Evolutionary conservation across 2,888 invertebrate species (phyloP), one percentile per base, ranked within the genome.

Genomic region (Lasioglossum pauxillum): DNA sequence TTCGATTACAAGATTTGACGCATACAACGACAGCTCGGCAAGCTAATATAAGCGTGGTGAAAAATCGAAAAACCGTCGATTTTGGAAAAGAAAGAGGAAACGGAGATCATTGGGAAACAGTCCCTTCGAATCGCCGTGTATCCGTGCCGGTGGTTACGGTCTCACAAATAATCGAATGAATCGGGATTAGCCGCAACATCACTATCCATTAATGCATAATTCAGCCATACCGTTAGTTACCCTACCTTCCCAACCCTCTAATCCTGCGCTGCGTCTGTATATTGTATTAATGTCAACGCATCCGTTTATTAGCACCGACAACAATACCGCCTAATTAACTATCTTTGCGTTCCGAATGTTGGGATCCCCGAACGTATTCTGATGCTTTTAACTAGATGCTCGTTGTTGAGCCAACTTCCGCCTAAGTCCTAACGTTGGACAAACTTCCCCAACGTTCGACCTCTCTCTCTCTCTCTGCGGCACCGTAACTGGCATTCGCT

Each of bases 201-300:
- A 91, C 92, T 92, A 92, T 92, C 93, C 92, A 93, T 94, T 94
- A 94, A 93, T 89, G 92, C 91, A 93, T 93, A 93, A 94, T 93
- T 91, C 91, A 89, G 84, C 82, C 87, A 44, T 85, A 78, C 86
- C 90, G 91, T 92, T 92, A 92, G 89, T 91, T 89, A 90, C 71
- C 79, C 74, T 60, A n/a, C n/a, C 88, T 74, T 69, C 73, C 84
- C 78, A 79, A 49, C 41, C 79, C 75, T 38, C 88, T 67, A 69
- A 41, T 75, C 69, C 79, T 46, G 10, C 53, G 78, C 78, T 38
- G 46, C 78, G 80, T 82, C 88, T 82, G 87, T 91, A 90, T 91
- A 93, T 92, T 93, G 90, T 90, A 91, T 93, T 92, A 93, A 84
- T 90, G 90, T 91, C 89, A 89, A 90, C 91, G 88, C 92, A 92